These are phyloP conservation scores for Porites divaricata DNA, from an alignment of 92 coral and sea anemone genomes.

Conservation along the genomic window DNA sequence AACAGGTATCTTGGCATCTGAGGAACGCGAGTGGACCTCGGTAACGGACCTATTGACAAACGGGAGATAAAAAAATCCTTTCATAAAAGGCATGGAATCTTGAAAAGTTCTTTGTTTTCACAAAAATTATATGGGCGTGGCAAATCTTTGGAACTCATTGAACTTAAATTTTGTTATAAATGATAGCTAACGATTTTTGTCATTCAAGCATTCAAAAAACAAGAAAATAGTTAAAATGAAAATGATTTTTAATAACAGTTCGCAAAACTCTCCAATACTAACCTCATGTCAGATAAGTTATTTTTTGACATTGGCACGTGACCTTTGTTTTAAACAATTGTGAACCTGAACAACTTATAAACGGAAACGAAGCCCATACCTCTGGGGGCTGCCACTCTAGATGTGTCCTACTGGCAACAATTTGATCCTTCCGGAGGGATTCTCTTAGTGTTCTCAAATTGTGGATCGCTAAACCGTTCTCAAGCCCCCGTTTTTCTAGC, in stretches of 20 bases:
- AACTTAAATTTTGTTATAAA: background rate
- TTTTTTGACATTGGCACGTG: too few species aligned
- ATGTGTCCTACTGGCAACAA: slow-evolving; percentile 9
- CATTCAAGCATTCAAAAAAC: too few species aligned
- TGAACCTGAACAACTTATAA: too few species aligned
- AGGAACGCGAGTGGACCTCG: slow-evolving; percentile 63
- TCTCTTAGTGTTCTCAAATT: slow-evolving; percentile 19
- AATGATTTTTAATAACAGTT: too few species aligned
- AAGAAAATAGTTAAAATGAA: too few species aligned
- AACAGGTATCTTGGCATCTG: slow-evolving; percentile 48
- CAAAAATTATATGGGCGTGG: too few species aligned
- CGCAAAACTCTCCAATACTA: background rate
- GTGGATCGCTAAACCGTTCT: background rate
- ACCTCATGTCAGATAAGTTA: too few species aligned
- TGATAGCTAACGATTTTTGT: too few species aligned
- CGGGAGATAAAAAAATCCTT: background rate
- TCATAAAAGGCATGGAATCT: background rate
- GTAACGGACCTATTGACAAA: slow-evolving; percentile 50
- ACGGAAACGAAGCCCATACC: slow-evolving; percentile 6
- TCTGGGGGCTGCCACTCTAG: slow-evolving; percentile 40
- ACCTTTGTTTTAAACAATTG: too few species aligned
- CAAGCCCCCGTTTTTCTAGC: slow-evolving; percentile 11
- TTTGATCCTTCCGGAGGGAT: slow-evolving; percentile 22
- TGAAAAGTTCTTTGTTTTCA: too few species aligned
- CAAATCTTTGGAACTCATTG: too few species aligned